Base-by-base conservation (phyloP, 2,888 invertebrate species). In the Drosophila birchii region DNA sequence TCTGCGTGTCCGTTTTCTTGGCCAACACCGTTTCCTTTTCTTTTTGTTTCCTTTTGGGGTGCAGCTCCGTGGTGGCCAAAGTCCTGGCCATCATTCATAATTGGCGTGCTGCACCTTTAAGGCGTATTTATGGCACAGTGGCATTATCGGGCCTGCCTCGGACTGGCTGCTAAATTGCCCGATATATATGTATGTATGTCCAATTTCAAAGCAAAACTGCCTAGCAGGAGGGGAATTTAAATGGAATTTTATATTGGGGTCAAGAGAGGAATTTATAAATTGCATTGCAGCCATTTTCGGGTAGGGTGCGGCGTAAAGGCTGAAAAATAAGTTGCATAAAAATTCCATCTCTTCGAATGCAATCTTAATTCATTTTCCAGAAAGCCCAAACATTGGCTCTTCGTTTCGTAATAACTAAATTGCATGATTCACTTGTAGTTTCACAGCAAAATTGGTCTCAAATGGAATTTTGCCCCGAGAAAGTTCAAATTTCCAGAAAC, bases 31-130 rank as follows among this genome's bases (percentile, higher is more conserved):
- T 43, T 71, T 29, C 12, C 11, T 47, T 55, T 71, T 11, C 9
- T 45, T 26, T 26, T 20, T 71, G 77, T 53, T 59, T 45, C 16
- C 16, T 23, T 79, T 82, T 51, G 58, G 71, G 85, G 87, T 75
- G 85, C 86, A 78, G 76, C 34, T 20, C 32, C 14, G 16, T 49
- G 32, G 47, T 26, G 23, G 51, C 58, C 32, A 55, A 49, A 60
- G 41, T 39, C 61, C 26, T 59, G 74, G 76, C 62, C 83, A 86
- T 85, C 84, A 86, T 76, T 88, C 80, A 74, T 79, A 86, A 86
- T 79, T 88, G 88, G 78, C 78, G 69, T 68, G 78, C 89, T 85
- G 85, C 89, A 78, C 89, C 89, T 78, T 74, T 75, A 64, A 53
- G 70, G 67, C 73, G 70, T 76, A 76, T 81, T 87, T 76, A 73